Percentiles rank a stretch among this genome's conserved stretches.
Conservation (phyloP, 1,140 invertebrate species). For the Nomia melanderi region DNA sequence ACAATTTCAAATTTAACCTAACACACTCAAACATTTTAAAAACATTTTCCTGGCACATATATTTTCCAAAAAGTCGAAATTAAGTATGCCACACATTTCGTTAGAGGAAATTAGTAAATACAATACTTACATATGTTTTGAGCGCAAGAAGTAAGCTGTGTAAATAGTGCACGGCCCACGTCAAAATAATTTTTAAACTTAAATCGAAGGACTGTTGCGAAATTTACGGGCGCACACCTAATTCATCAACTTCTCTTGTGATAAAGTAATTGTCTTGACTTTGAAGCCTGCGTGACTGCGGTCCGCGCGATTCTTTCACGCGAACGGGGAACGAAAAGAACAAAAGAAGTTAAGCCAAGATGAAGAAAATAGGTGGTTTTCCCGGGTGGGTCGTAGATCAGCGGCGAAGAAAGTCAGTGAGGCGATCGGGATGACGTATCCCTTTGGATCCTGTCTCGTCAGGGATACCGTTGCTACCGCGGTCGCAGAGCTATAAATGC, state of each 20-base stretch:
- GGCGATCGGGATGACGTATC: neutral
- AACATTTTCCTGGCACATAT: no score
- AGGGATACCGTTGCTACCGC: neutral
- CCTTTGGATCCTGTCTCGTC: neutral
- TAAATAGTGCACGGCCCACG: no score
- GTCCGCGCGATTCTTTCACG: neutral
- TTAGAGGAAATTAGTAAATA: no score
- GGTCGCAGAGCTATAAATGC: constrained; percentile 40
- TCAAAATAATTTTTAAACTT: no score
- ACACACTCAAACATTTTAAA: no score
- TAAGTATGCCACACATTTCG: no score
- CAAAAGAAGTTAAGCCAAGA: neutral
- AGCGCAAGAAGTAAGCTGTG: no score
- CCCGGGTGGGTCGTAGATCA: neutral
- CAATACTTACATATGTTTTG: no score
- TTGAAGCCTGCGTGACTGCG: neutral
- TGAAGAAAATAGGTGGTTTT: neutral
- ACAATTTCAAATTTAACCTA: no score
- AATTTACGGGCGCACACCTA: neutral
- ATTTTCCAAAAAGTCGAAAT: no score
- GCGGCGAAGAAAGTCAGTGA: neutral
- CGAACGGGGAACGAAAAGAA: neutral
- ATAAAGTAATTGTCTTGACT: neutral
- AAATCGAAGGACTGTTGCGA: no score
- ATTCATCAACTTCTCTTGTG: neutral